These are phyloP conservation scores for Oceanodroma tethys DNA, from an alignment of 2,113 vertebrate genomes.

Conservation along the genomic window DNA sequence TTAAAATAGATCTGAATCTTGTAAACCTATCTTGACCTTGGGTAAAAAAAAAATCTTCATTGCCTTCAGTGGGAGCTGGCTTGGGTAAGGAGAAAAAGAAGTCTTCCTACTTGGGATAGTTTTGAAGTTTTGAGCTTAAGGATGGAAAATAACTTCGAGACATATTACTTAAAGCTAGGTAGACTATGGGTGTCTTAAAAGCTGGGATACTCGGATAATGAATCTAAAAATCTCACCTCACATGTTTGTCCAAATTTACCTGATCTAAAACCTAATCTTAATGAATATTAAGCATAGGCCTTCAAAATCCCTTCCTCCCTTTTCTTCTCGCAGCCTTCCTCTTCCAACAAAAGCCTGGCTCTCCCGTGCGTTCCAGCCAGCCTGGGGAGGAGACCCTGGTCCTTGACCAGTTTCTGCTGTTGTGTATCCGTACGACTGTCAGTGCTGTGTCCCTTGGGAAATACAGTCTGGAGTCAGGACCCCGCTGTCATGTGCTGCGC, in stretches of 20 bases:
- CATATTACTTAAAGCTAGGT: neutral
- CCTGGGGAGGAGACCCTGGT: neutral
- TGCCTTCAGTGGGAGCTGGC: neutral
- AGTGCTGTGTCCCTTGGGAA: neutral
- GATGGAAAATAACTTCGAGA: neutral
- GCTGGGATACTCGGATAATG: neutral
- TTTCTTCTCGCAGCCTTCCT: neutral
- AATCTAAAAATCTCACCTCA: neutral
- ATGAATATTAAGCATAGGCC: neutral
- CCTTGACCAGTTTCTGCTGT: neutral
- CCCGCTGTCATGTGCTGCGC: fast-evolving
- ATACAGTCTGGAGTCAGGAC: neutral
- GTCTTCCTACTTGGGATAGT: neutral
- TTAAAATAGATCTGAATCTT: neutral
- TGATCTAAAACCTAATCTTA: neutral
- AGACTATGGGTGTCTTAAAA: neutral
- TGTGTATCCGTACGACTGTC: fast-evolving
- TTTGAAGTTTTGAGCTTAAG: neutral
- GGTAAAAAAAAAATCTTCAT: neutral
- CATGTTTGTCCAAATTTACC: neutral
- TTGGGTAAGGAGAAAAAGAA: neutral
- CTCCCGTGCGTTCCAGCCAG: fast-evolving
- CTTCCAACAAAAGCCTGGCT: fast-evolving
- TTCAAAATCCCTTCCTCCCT: neutral
- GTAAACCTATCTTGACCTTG: neutral